Percentiles rank a stretch among this genome's conserved stretches.
phyloP scores from a whole-genome alignment of 2,113 vertebrate genomes.

The Furnarius figulus region DNA sequence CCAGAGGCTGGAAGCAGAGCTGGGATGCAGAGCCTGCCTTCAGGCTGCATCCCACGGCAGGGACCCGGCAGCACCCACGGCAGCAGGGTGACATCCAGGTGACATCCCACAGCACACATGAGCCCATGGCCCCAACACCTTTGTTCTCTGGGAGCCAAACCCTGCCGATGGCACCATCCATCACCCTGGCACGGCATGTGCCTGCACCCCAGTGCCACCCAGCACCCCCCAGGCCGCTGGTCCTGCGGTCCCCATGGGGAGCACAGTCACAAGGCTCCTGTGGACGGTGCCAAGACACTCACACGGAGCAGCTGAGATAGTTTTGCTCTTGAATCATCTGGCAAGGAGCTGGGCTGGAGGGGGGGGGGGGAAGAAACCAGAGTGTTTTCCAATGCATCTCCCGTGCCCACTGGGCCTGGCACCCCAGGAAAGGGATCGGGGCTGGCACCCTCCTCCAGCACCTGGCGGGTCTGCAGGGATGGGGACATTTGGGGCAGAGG shows the following conservation, averaged over 20 bases:
- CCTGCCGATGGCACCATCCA: rapidly evolving
- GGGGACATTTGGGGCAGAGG: neutral
- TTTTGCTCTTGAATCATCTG: conserved; percentile 60
- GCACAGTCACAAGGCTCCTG: conserved; percentile 3
- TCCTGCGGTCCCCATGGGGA: neutral
- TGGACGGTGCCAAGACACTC: neutral
- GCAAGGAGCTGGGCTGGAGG: neutral
- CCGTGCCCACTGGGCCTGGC: rapidly evolving
- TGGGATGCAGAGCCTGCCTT: neutral
- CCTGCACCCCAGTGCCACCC: neutral
- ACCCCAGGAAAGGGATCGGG: rapidly evolving
- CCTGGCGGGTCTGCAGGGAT: rapidly evolving
- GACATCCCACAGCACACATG: rapidly evolving
- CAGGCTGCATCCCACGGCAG: rapidly evolving
- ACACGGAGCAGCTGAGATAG: conserved; percentile 20
- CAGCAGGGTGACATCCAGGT: neutral
- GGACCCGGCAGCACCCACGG: neutral
- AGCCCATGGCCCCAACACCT: rapidly evolving
- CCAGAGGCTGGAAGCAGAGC: neutral
- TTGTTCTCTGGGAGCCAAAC: rapidly evolving
- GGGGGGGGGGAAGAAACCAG: neutral
- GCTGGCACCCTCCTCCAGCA: neutral
- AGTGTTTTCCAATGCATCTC: neutral
- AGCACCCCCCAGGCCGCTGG: neutral
- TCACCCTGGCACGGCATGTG: rapidly evolving